Conservation (phyloP, 2,113 vertebrate species). For the Paradisaea rubra region DNA sequence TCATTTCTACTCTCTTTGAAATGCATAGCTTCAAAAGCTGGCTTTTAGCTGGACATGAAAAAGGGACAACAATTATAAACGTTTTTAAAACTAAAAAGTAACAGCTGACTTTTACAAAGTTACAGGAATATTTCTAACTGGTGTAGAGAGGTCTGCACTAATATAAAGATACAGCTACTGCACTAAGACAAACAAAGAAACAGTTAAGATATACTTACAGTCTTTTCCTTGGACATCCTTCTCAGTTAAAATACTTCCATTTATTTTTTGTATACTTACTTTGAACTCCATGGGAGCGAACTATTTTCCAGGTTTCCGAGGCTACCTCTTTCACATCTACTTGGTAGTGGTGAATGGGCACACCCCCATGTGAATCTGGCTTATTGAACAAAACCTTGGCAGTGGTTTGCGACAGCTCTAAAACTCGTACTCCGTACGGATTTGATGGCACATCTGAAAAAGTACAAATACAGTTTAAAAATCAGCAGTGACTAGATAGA, state of each 20-base stretch:
- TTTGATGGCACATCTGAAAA: slow-evolving; percentile 90
- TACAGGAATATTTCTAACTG: neutral
- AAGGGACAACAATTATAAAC: neutral
- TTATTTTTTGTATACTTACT: slow-evolving; percentile 78
- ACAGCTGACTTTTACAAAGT: neutral
- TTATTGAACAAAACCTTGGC: slow-evolving; percentile 91
- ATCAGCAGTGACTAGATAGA: neutral
- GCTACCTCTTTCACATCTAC: slow-evolving; percentile 89
- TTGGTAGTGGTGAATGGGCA: slow-evolving; percentile 95
- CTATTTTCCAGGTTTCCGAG: slow-evolving; percentile 89
- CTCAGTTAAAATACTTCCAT: neutral
- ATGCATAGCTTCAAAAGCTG: neutral
- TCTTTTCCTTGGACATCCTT: neutral
- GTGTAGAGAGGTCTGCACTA: neutral
- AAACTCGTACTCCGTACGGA: slow-evolving; percentile 86
- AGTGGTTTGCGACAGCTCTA: slow-evolving; percentile 87
- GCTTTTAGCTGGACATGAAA: neutral
- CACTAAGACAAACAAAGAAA: neutral
- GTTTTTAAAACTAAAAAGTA: neutral
- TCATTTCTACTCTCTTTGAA: neutral
- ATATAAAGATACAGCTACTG: neutral
- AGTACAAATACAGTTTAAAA: neutral
- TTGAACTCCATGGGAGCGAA: slow-evolving; percentile 90
- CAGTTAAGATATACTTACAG: neutral
- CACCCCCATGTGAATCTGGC: slow-evolving; percentile 94